These are phyloP conservation scores for Conopomorpha cramerella DNA, from an alignment of 1,140 invertebrate genomes.

Conservation along the genomic window DNA sequence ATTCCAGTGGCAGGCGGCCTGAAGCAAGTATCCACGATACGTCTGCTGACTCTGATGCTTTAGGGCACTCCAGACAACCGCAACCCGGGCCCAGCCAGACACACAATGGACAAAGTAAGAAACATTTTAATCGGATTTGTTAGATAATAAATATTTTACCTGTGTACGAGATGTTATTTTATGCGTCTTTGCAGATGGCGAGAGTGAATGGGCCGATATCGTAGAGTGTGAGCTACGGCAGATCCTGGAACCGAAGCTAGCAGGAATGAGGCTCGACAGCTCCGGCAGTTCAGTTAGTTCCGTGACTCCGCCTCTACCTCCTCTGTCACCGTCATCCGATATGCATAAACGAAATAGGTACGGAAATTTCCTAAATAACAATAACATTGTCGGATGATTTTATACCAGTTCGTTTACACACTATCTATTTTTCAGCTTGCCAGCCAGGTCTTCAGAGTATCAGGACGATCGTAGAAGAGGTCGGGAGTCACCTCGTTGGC, in stretches of 20 bases:
- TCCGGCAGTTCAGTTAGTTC: slow-evolving; percentile 66
- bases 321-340: slow-evolving; percentile 66
- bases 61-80: slow-evolving; percentile 18
- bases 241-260: slow-evolving; percentile 73
- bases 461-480: slow-evolving; percentile 35
- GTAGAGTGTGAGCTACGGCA: slow-evolving; percentile 79
- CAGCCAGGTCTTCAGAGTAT: slow-evolving; percentile 35
- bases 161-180: background rate
- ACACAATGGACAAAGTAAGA: slow-evolving; percentile 27
- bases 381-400: no score
- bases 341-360: slow-evolving; percentile 43
- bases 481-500: slow-evolving; percentile 47
- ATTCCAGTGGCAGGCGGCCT: slow-evolving; percentile 70
- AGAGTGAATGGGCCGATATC: slow-evolving; percentile 83
- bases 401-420: no score
- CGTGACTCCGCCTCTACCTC: slow-evolving; percentile 76
- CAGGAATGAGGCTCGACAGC: slow-evolving; percentile 57
- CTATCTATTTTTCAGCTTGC: slow-evolving; percentile 27
- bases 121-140: background rate
- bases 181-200: slow-evolving; percentile 57
- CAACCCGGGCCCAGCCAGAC: slow-evolving; percentile 37
- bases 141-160: background rate
- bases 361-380: no score
- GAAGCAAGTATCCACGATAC: slow-evolving; percentile 51
- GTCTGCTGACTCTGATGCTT: slow-evolving; percentile 55